Conservation (phyloP, 1,140 invertebrate genomes). For the Drosophila fuyamai region DNA sequence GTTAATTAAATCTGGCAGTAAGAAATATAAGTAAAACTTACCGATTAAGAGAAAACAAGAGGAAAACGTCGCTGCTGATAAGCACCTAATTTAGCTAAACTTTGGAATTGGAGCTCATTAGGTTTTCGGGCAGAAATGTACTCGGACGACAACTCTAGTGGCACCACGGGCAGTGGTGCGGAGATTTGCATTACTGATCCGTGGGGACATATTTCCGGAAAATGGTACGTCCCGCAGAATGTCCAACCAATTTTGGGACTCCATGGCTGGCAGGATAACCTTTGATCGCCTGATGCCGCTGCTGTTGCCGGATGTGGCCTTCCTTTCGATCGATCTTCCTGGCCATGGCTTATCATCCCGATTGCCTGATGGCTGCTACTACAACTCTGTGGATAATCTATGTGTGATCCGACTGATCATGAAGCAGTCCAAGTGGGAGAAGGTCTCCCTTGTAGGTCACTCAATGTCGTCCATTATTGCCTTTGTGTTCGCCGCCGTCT, state of each 20-base stretch:
- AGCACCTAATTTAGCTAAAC: constrained; percentile 50
- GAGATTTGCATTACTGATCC: constrained; percentile 91
- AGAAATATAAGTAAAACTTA: constrained; percentile 1
- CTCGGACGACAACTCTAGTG: constrained; percentile 52
- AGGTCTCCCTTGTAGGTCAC: constrained; percentile 88
- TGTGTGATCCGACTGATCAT: constrained; percentile 87
- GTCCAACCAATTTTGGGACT: constrained; percentile 88
- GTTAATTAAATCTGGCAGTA: no score
- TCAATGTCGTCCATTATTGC: constrained; percentile 88
- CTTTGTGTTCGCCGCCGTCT: constrained; percentile 87
- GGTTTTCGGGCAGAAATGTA: constrained; percentile 47
- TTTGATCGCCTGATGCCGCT: constrained; percentile 89
- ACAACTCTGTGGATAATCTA: constrained; percentile 87
- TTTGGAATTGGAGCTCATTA: constrained; percentile 67
- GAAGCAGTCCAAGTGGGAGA: constrained; percentile 89
- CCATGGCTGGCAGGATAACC: constrained; percentile 92
- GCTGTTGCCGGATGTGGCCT: constrained; percentile 86
- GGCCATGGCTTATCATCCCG: constrained; percentile 90
- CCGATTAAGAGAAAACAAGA: neutral
- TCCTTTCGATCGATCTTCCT: constrained; percentile 90
- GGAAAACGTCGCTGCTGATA: constrained; percentile 51
- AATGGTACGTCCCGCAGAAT: constrained; percentile 89
- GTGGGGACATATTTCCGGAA: constrained; percentile 91
- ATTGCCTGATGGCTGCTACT: constrained; percentile 87
- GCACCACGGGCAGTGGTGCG: constrained; percentile 69